Evolutionary conservation across 2,888 invertebrate genomes (phyloP).

Genomic region (Drosophila testacea): DNA sequence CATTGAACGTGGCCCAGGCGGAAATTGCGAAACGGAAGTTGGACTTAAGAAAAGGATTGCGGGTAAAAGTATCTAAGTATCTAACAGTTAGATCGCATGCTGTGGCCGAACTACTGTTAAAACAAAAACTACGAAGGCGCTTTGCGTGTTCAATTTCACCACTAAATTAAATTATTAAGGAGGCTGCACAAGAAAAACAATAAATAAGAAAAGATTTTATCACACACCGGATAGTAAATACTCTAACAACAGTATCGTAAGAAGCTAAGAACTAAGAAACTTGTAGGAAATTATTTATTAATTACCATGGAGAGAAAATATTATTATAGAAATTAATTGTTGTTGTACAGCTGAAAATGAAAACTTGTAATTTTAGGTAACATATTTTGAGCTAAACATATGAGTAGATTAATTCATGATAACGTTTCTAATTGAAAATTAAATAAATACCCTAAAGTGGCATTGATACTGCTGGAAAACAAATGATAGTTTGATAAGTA

Average conservation of each 20-base stretch:
- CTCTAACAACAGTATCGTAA: background rate
- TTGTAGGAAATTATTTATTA: too few relatives aligned
- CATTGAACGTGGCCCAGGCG: conserved; percentile 64
- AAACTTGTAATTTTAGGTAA: too few relatives aligned
- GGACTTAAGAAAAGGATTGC: conserved; percentile 55
- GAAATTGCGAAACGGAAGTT: conserved; percentile 66
- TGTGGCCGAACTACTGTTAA: conserved; percentile 37
- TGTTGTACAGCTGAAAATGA: too few relatives aligned
- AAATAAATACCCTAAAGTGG: too few relatives aligned
- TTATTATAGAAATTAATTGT: too few relatives aligned
- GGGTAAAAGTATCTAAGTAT: conserved; percentile 58
- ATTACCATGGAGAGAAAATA: too few relatives aligned
- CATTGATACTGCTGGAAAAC: too few relatives aligned
- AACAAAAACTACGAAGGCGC: conserved; percentile 6
- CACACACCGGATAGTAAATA: background rate
- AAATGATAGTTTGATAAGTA: too few relatives aligned
- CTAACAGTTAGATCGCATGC: conserved; percentile 66
- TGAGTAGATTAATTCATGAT: too few relatives aligned
- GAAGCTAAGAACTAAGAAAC: background rate
- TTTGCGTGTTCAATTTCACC: conserved; percentile 59
- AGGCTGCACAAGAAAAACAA: conserved; percentile 26
- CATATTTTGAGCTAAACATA: too few relatives aligned
- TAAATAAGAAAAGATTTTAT: background rate
- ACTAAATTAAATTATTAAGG: conserved; percentile 74
- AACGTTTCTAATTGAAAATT: too few relatives aligned